phyloP scores from a whole-genome alignment of 2,113 vertebrate species.

The Psophia crepitans region DNA sequence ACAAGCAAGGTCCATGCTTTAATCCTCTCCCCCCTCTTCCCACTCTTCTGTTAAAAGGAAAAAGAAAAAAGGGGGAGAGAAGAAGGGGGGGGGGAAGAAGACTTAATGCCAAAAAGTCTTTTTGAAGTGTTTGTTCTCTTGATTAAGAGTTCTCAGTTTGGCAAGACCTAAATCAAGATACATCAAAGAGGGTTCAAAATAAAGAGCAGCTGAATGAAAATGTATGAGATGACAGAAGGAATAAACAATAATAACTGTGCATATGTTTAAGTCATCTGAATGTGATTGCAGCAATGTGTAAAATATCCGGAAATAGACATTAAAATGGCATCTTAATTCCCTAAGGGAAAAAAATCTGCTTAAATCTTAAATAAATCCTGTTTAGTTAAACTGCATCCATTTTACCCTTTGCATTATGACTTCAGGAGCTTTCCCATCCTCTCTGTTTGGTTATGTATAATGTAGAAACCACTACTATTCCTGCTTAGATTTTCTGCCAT shows the following conservation, averaged over 20 bases:
- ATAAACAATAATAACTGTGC: conserved; percentile 67
- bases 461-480: neutral
- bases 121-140: conserved; percentile 65
- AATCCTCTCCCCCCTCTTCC: neutral
- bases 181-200: conserved; percentile 68
- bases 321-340: conserved; percentile 29
- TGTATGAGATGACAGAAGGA: conserved; percentile 58
- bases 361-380: conserved; percentile 37
- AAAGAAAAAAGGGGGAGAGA: neutral
- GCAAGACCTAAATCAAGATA: conserved; percentile 69
- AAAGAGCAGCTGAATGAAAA: conserved; percentile 69
- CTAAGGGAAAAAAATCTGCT: neutral
- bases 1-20: neutral
- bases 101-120: conserved; percentile 33
- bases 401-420: neutral
- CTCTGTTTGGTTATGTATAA: neutral
- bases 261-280: conserved; percentile 67
- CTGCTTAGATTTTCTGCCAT: neutral
- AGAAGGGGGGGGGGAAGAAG: neutral
- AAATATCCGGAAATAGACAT: conserved; percentile 57
- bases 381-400: conserved; percentile 32
- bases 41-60: neutral
- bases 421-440: neutral
- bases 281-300: conserved; percentile 61
- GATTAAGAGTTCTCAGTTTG: conserved; percentile 64